These are phyloP conservation scores for Hassar affinis DNA, from an alignment of 2,113 vertebrate species.

Conservation along the genomic window DNA sequence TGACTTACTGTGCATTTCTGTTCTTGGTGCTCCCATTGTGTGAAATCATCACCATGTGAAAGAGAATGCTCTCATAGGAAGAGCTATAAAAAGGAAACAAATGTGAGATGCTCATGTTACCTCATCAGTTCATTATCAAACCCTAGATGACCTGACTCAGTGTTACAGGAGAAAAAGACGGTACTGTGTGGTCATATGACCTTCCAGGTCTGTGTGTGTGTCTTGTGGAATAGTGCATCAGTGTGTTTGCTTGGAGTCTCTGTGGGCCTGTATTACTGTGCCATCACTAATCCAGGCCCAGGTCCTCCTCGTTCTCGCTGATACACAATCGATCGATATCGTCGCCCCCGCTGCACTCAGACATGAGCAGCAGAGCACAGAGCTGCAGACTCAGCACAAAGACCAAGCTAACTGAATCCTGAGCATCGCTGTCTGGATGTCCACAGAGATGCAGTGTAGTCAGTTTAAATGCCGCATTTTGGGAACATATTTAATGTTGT, in stretches of 20 bases:
- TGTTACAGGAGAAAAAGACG: background rate
- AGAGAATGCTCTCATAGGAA: background rate
- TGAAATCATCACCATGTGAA: background rate
- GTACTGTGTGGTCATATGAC: background rate
- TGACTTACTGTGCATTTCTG: background rate
- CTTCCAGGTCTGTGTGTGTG: background rate
- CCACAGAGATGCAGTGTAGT: background rate
- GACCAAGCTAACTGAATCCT: slow-evolving; percentile 15
- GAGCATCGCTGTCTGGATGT: background rate
- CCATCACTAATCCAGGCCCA: slow-evolving; percentile 27
- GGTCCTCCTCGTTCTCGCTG: slow-evolving; percentile 39
- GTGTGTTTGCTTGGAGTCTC: slow-evolving; percentile 4
- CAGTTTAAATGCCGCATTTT: background rate
- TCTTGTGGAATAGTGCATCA: background rate
- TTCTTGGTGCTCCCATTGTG: background rate
- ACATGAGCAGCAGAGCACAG: slow-evolving; percentile 15
- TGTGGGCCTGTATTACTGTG: slow-evolving; percentile 27
- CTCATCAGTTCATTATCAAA: background rate
- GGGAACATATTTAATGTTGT: background rate
- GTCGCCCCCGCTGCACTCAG: slow-evolving; percentile 32
- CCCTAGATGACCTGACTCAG: background rate
- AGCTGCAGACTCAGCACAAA: background rate
- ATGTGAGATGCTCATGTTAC: background rate
- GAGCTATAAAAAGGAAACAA: background rate
- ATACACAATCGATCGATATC: slow-evolving; percentile 48